Conservation (phyloP, 2,113 vertebrate genomes). For the Ornithorhynchus anatinus region DNA sequence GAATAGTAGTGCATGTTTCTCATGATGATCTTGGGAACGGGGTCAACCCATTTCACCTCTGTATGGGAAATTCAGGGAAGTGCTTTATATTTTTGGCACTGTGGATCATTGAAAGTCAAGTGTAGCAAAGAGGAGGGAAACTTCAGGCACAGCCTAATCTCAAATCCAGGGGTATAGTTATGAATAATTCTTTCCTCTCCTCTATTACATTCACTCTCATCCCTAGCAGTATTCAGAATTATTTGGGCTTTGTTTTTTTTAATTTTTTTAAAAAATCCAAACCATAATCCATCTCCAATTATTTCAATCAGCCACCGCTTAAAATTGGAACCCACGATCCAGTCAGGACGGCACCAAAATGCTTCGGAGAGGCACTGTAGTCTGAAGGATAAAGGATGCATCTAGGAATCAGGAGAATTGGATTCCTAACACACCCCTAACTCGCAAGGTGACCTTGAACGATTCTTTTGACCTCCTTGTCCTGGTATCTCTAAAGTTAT, state of each 20-base stretch:
- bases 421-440: not conserved
- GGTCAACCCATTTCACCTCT: not conserved
- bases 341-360: not conserved
- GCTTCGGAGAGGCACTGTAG: not conserved
- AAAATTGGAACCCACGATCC: not conserved
- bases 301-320: not conserved
- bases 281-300: not conserved
- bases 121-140: no score
- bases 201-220: not conserved
- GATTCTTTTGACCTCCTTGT: not conserved
- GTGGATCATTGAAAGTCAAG: no score
- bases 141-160: accelerated
- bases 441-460: not conserved
- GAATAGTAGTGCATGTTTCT: no score
- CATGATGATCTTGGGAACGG: not conserved
- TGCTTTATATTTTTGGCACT: not conserved
- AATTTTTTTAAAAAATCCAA: not conserved
- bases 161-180: not conserved
- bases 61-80: not conserved
- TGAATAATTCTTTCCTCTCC: not conserved
- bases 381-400: not conserved
- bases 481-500: not conserved
- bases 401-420: not conserved
- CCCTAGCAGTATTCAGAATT: not conserved
- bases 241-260: no score